Base-by-base conservation (phyloP, 2,797 vertebrate species). In the Novumbra hubbsi region DNA sequence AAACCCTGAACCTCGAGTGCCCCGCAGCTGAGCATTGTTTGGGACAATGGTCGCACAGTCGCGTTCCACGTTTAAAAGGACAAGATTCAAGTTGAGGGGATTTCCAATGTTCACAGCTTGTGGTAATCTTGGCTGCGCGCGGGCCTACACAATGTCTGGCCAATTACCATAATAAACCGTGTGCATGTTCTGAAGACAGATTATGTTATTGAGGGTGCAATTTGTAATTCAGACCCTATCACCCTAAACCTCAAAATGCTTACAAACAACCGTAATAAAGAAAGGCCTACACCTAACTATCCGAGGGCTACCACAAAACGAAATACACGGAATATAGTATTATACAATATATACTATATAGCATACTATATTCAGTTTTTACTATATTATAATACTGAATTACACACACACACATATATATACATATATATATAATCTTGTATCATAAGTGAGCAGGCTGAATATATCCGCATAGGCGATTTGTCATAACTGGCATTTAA, bases 21-120 rank as follows among this genome's bases (percentile, higher is more conserved):
- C 82, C 83, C 74, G 81, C 83, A 82, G 79, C 79, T 81, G 78
- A 48, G 71, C 3, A 27, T 65, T 70, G 45, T 45, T 45, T 45
- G 73, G 50, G 27, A 89, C 88, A 88, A 89, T 80, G 81, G 74
- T 57, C 48, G 74, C 32, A 45, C 19, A 41, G 41, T 69, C 71
- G 72, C 65, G 71, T 50, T 30, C 32, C 73, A 73, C 38, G 11
- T 63, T 85, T 82, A 72, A 72, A 74, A 62, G 78, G 8, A 49
- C 55, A 38, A 4, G 24, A 71, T 12, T 38, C 55, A 45, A 4
- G 24, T 69, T 12, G 48, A 79, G 84, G 73, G 74, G 73, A 75
- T 6, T 76, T 79, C 76, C 76, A 32, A 55, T 63, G 5, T 19
- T 5, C 11, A 34, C 32, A 34, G 21, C 19, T 41, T 21, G 32